Evolutionary conservation across 1,140 invertebrate genomes (phyloP), one percentile per base, ranked within the genome.

Genomic region (Zophobas morio): DNA sequence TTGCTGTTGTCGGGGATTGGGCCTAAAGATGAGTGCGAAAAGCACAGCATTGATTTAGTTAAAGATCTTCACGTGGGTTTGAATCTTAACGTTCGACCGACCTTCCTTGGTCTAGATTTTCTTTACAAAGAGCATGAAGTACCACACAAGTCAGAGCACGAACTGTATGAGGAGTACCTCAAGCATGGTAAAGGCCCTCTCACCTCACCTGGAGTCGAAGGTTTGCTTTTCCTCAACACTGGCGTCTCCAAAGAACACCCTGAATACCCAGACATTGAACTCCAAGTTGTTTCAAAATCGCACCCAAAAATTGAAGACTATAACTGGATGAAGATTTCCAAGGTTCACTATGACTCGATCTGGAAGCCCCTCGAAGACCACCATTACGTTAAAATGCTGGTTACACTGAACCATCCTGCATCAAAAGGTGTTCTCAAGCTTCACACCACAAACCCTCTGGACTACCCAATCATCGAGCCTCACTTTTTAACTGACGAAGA

Each of bases 1-100:
- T 85, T 96, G 34, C 93, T 95, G 91, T 87, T 95, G 0, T 94
- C 93, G 0, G 95, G 95, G 0, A 88, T 96, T 2, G 94, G 94
- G 0, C 93, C 94, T 8, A 90, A 86, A 81, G 81, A 88, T 46
- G 88, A 91, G 77, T 81, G 98, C 1, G 84, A 91, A 51, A 88
- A 91, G 34, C 84, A 92, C 1, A 88, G 89, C 0, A 90, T 92
- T 20, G 76, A 85, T 0, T 84, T 88, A 0, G 79, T 91, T 1
- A 82, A 88, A 51, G 87, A 91, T 70, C 84, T 87, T 1, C 85
- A 83, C 76, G 90, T 90, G 1, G 90, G 90, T 1, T 84, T 88
- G 72, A 90, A 89, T 66, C 75, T 91, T 63, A 87, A 89, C 80
- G 90, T 91, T 49, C 90, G 91, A 74, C 81, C 90, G 0, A 88